These are phyloP conservation scores for Pygocentrus nattereri DNA, from an alignment of 2,797 vertebrate genomes.

Conservation along the genomic window DNA sequence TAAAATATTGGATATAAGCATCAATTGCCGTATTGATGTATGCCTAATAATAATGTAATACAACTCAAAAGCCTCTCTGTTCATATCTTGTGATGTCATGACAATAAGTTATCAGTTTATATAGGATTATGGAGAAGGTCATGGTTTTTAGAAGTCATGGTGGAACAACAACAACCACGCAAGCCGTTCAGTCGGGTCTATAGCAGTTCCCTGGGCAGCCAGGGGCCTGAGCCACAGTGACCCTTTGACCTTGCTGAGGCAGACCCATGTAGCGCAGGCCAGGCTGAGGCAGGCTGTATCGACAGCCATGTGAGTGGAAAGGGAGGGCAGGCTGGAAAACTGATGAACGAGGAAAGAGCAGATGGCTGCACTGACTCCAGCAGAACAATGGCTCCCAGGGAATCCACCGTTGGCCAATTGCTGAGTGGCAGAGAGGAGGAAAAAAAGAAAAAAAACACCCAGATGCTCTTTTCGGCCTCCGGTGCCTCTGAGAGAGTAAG, in stretches of 20 bases:
- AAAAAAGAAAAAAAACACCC: conserved; percentile 16
- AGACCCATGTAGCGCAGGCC: background rate
- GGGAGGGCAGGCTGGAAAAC: conserved; percentile 21
- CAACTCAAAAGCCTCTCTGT: background rate
- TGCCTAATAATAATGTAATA: no score
- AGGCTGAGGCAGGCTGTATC: conserved; percentile 10
- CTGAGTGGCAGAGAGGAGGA: conserved; percentile 10
- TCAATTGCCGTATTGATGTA: no score
- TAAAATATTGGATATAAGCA: no score
- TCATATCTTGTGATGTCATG: background rate
- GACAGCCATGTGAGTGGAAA: background rate
- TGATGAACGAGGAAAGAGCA: conserved; percentile 45
- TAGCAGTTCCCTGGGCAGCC: background rate
- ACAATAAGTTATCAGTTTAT: background rate
- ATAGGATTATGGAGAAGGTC: background rate
- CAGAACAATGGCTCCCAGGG: conserved; percentile 57
- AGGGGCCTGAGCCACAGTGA: background rate
- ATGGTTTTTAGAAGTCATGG: conserved; percentile 14
- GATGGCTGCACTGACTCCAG: conserved; percentile 58
- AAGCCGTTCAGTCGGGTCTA: background rate
- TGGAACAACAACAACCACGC: background rate
- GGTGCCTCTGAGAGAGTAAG: conserved; percentile 21
- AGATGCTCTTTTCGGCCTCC: conserved; percentile 50
- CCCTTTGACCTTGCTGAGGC: background rate
- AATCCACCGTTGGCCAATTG: conserved; percentile 46